Percentiles rank a stretch among this genome's conserved stretches.
Evolutionary conservation across 2,888 invertebrate genomes (phyloP).

Genomic region (Oscheius onirici): DNA sequence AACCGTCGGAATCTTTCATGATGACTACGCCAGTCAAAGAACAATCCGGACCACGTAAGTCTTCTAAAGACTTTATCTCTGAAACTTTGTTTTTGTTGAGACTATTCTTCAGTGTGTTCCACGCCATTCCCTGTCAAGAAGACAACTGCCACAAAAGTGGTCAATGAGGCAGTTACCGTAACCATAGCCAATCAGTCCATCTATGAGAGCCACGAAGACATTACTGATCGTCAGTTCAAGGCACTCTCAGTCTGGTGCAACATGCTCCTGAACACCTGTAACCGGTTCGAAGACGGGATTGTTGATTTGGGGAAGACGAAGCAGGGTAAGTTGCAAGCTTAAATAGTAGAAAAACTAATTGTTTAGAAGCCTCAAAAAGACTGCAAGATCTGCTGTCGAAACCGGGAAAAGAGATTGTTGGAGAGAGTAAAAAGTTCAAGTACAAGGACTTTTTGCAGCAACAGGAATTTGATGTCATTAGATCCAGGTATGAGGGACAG

Average conservation of each 20-base stretch:
- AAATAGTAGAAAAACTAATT: background rate
- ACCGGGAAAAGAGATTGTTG: background rate
- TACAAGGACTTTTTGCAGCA: conserved; percentile 20
- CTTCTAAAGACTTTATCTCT: no score
- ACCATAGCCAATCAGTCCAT: background rate
- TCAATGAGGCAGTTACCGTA: no score
- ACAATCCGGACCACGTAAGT: background rate
- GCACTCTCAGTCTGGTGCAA: conserved; percentile 48
- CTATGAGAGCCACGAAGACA: conserved; percentile 16
- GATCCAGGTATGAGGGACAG: background rate
- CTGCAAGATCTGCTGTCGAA: conserved; percentile 28
- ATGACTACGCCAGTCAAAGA: background rate
- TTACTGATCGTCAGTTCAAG: conserved; percentile 35
- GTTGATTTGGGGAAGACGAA: conserved; percentile 48
- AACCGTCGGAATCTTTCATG: conserved; percentile 3
- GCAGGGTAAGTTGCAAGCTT: conserved; percentile 30
- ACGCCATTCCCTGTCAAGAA: background rate
- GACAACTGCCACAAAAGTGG: background rate
- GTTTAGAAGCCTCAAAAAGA: conserved; percentile 24
- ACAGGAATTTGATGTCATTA: conserved; percentile 11
- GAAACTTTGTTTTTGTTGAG: background rate
- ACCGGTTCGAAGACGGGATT: conserved; percentile 35
- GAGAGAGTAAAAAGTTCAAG: conserved; percentile 14
- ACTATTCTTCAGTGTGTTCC: background rate
- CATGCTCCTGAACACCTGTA: conserved; percentile 37